Percentiles rank a stretch among this genome's conserved stretches.
Conservation (phyloP, 2,888 invertebrate genomes). For the Tubulanus polymorphus region DNA sequence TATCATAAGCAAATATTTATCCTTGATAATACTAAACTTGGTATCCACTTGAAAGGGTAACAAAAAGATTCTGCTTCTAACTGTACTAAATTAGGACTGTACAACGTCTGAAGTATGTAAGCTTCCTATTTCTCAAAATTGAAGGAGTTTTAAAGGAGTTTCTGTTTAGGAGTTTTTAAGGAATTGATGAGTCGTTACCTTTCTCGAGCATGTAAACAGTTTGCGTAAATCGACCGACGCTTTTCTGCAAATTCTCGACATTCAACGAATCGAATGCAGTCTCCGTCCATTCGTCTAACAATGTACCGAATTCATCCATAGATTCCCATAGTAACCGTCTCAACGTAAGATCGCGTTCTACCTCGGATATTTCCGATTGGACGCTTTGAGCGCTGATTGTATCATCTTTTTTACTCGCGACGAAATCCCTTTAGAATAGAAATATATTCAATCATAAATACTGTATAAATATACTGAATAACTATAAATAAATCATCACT, state of each 20-base stretch:
- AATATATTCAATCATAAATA: no score
- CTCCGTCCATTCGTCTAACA: conserved; percentile 48
- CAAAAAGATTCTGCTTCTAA: no score
- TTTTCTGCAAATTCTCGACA: conserved; percentile 50
- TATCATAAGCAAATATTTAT: no score
- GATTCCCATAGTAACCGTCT: conserved; percentile 51
- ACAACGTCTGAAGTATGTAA: no score
- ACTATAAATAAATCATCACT: conserved; percentile 1
- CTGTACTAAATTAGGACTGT: no score
- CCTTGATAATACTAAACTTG: no score
- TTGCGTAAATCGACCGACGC: conserved; percentile 51
- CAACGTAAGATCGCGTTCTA: conserved; percentile 50
- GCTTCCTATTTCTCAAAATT: no score
- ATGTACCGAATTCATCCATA: conserved; percentile 46
- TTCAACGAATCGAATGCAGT: conserved; percentile 46
- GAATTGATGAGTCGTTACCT: conserved; percentile 29
- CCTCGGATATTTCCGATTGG: conserved; percentile 47
- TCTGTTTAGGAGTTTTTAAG: no score
- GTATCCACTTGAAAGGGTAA: no score
- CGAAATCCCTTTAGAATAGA: no score
- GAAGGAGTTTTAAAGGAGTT: no score
- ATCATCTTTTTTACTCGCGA: no score
- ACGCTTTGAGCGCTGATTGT: conserved; percentile 42
- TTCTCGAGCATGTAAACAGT: conserved; percentile 54
- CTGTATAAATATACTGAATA: background rate